Percentiles rank a stretch among this genome's conserved stretches.
Conservation (phyloP, 92 coral and sea anemone genomes). For the Epizoanthus rinbou region DNA sequence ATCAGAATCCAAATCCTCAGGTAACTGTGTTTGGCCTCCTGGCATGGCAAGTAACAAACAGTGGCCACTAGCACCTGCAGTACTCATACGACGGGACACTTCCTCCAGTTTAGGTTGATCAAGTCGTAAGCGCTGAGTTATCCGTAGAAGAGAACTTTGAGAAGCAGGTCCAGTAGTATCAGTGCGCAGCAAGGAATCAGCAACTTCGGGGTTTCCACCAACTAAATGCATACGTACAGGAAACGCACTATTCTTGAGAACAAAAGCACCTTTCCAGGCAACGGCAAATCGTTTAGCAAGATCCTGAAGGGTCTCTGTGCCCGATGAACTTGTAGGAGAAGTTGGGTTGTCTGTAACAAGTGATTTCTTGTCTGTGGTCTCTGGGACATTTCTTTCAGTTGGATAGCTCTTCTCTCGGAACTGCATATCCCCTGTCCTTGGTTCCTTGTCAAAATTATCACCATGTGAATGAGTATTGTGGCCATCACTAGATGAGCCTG, state of each 20-base stretch:
- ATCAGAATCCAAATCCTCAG: conserved; percentile 78
- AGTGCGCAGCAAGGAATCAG: conserved; percentile 90
- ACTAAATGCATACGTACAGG: conserved; percentile 99
- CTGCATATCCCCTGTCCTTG: conserved; percentile 61
- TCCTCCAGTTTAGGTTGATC: conserved; percentile 99
- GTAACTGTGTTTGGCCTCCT: conserved; percentile 87
- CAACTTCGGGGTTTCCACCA: conserved; percentile 99
- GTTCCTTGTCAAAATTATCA: conserved; percentile 61
- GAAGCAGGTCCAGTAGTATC: conserved; percentile 75
- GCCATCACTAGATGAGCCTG: conserved; percentile 77
- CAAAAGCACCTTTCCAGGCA: conserved; percentile 99
- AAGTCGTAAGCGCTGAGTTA: conserved; percentile 98
- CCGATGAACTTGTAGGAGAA: conserved; percentile 56
- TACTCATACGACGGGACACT: conserved; percentile 97
- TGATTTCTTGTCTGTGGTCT: conserved; percentile 73
- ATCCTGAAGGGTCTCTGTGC: conserved; percentile 96
- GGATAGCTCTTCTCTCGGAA: conserved; percentile 60
- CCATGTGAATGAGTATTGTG: conserved; percentile 70
- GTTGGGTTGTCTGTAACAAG: conserved; percentile 56
- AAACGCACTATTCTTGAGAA: conserved; percentile 98
- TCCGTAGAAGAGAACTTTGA: conserved; percentile 86
- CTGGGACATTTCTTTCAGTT: conserved; percentile 60
- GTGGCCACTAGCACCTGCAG: conserved; percentile 98
- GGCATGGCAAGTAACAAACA: conserved; percentile 99
- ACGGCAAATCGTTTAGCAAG: conserved; percentile 99